phyloP scores from a whole-genome alignment of 2,113 vertebrate species.

The Atractosteus spatula region DNA sequence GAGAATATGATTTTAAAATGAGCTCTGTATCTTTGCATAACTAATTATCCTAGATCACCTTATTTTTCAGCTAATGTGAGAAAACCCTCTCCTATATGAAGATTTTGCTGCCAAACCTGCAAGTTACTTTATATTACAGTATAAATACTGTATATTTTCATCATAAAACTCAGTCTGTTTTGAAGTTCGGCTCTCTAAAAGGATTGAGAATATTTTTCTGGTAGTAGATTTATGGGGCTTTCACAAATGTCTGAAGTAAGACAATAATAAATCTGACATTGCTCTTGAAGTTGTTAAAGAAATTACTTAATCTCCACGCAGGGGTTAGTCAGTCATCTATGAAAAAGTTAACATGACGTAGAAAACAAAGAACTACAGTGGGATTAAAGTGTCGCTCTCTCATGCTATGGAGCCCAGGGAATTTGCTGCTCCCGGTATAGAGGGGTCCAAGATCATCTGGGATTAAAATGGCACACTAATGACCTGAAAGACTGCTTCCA shows the following conservation, averaged over 20 bases:
- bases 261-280: conserved; percentile 48
- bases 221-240: background rate
- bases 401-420: conserved; percentile 42
- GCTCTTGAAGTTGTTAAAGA: conserved; percentile 64
- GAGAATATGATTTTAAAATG: no score
- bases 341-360: conserved; percentile 37
- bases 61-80: no score
- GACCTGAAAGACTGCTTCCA: conserved; percentile 54
- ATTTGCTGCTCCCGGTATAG: conserved; percentile 42
- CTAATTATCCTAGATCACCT: no score
- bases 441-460: conserved; percentile 44
- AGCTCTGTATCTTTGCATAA: no score
- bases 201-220: background rate
- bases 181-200: no score
- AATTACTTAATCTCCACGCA: conserved; percentile 67
- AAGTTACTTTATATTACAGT: no score
- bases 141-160: no score
- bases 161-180: no score
- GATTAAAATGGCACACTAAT: conserved; percentile 63
- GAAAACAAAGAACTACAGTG: conserved; percentile 40
- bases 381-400: conserved; percentile 59
- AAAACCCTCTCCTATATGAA: no score
- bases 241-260: conserved; percentile 25
- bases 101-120: no score
- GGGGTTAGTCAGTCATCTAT: conserved; percentile 58